phyloP scores from a whole-genome alignment of 2,888 invertebrate species.

The Clitarchus hookeri region DNA sequence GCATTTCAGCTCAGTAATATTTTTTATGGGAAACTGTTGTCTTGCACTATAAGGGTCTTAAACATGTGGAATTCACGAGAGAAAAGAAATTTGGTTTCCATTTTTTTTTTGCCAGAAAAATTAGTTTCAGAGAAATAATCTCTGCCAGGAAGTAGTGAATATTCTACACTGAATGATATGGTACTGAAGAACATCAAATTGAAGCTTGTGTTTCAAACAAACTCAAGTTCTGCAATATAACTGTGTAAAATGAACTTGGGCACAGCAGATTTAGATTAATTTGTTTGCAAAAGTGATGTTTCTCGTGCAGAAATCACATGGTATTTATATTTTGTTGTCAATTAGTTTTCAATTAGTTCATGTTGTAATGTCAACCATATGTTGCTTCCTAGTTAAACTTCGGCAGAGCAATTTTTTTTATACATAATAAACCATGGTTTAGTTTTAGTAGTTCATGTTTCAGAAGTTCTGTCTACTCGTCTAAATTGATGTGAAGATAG shows the following conservation, averaged over 20 bases:
- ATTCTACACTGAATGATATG: not conserved
- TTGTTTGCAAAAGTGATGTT: slow-evolving; percentile 18
- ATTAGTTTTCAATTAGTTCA: not conserved
- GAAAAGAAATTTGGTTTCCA: not conserved
- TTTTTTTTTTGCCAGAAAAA: slow-evolving; percentile 5
- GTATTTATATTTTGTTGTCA: not conserved
- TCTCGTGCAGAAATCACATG: not conserved
- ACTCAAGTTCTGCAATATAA: not conserved
- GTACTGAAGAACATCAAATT: not conserved
- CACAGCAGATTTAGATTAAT: not conserved
- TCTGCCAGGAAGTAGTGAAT: not conserved
- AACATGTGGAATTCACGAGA: not conserved
- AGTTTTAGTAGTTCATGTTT: too few species aligned
- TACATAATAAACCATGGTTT: too few species aligned
- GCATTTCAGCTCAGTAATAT: slow-evolving; percentile 3
- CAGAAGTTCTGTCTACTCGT: too few species aligned
- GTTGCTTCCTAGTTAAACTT: too few species aligned
- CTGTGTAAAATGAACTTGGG: not conserved
- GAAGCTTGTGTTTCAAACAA: not conserved
- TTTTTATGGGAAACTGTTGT: not conserved
- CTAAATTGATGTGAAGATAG: too few species aligned
- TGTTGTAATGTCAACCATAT: not conserved
- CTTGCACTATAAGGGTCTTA: not conserved
- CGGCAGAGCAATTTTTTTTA: too few species aligned
- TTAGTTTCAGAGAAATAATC: not conserved